Evolutionary conservation across 2,888 invertebrate species (phyloP).

Genomic region (Augiades crinisus): DNA sequence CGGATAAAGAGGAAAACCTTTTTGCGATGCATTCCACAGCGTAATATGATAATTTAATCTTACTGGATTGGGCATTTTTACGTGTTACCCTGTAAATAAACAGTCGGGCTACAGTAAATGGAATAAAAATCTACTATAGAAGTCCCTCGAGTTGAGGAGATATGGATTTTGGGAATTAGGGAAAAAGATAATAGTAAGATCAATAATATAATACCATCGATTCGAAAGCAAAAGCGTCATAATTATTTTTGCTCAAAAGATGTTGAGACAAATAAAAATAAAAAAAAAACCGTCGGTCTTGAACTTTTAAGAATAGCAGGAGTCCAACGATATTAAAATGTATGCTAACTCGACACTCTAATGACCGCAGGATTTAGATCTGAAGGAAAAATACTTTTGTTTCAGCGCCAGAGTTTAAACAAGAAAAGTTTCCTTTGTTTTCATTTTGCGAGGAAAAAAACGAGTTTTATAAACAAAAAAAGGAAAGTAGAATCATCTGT

Average conservation of each 20-base stretch:
- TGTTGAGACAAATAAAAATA: too few species aligned
- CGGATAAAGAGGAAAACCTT: constrained; percentile 16
- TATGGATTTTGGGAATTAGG: neutral
- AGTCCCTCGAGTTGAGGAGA: too few species aligned
- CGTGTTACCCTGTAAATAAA: too few species aligned
- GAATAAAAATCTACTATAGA: too few species aligned
- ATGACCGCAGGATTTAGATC: constrained; percentile 68
- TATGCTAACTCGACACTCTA: constrained; percentile 64
- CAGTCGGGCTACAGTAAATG: too few species aligned
- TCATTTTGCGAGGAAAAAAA: constrained; percentile 29
- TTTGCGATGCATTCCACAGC: constrained; percentile 2
- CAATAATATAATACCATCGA: too few species aligned
- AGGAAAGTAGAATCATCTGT: constrained; percentile 15
- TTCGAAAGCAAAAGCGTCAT: too few species aligned
- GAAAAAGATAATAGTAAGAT: too few species aligned
- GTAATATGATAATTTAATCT: constrained; percentile 20
- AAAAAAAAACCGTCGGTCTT: too few species aligned
- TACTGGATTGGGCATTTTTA: constrained; percentile 24
- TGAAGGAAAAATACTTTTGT: constrained; percentile 50
- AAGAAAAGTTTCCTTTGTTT: constrained; percentile 53
- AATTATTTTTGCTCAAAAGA: too few species aligned
- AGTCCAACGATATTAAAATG: constrained; percentile 60
- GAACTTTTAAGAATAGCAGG: too few species aligned
- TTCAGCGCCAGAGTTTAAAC: constrained; percentile 50
- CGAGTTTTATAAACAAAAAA: constrained; percentile 18